Evolutionary conservation across 2,888 invertebrate genomes (phyloP), one percentile per base, ranked within the genome.

Genomic region (Erebia aethiops): DNA sequence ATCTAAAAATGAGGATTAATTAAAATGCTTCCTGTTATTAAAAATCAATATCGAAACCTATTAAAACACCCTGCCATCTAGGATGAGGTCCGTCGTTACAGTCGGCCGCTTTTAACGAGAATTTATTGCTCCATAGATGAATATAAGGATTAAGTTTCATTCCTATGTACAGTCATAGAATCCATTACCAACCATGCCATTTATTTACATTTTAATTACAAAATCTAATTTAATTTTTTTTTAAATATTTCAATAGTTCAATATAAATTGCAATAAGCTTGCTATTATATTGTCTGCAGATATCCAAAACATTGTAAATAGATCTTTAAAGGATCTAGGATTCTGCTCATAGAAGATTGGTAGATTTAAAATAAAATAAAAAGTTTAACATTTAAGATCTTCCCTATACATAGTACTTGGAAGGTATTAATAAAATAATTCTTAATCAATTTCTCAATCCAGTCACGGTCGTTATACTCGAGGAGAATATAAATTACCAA

Each of bases 1-100:
- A 49, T 68, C 64, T 62, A 58, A 46, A 68, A 52, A 60, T 57
- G 63, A 70, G 49, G 8, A 69, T 64, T 52, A 63, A 67, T 60
- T 70, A 70, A 54, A 62, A 65, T n/a, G 62, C 67, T 67, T 74
- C 69, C 71, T 72, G 69, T 72, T 70, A 70, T 70, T 71, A 64
- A 71, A 75, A 74, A 72, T 58, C 64, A 71, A 75, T 71, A 69
- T 64, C 58, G 66, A 72, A 75, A 69, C 61, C 67, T 67, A 74
- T 75, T 72, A 74, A 72, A 62, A 68, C 58, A 14, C 67, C 54
- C 10, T 41, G 51, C 64, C 66, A 57, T 18, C 60, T 69, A 64
- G 66, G 57, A 57, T 57, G 56, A 58, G 51, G 52, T 66, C 21
- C 18, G 16, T 60, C 64, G 69, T 61, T 67, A 70, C 41, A 65